phyloP scores from a whole-genome alignment of 1,140 invertebrate species.

The Temnothorax curvispinosus region DNA sequence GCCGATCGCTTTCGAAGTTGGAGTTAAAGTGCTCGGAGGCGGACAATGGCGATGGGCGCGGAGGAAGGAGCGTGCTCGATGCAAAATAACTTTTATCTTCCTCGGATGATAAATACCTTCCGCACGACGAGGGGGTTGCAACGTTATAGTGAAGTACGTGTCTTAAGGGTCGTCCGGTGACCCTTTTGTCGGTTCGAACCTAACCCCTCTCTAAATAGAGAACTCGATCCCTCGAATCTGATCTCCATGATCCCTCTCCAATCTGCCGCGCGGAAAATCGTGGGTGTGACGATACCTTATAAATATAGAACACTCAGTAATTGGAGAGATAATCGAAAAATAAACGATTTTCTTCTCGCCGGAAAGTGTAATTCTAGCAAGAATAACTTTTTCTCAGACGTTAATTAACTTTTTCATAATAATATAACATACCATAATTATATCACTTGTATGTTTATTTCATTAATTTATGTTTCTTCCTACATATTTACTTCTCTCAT shows the following conservation, averaged over 20 bases:
- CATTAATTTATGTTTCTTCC: neutral
- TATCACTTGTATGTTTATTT: neutral
- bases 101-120: slow-evolving; percentile 65
- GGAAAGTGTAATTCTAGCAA: neutral
- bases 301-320: slow-evolving; percentile 7
- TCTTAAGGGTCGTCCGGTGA: slow-evolving; percentile 55
- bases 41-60: slow-evolving; percentile 22
- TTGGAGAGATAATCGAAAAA: slow-evolving; percentile 33
- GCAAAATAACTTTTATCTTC: slow-evolving; percentile 67
- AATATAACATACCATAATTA: neutral
- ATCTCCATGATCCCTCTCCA: slow-evolving; percentile 36
- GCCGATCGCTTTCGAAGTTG: slow-evolving; percentile 16
- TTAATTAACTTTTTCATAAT: neutral
- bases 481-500: neutral
- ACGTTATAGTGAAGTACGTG: neutral
- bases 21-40: slow-evolving; percentile 32
- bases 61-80: neutral
- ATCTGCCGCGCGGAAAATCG: slow-evolving; percentile 4
- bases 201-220: slow-evolving; percentile 46
- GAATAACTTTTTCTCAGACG: neutral
- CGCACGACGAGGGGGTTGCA: neutral
- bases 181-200: slow-evolving; percentile 37
- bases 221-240: slow-evolving; percentile 43
- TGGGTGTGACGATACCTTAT: neutral
- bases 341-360: neutral